Base-by-base conservation (phyloP, 2,797 vertebrate species). In the Eptatretus atami region DNA sequence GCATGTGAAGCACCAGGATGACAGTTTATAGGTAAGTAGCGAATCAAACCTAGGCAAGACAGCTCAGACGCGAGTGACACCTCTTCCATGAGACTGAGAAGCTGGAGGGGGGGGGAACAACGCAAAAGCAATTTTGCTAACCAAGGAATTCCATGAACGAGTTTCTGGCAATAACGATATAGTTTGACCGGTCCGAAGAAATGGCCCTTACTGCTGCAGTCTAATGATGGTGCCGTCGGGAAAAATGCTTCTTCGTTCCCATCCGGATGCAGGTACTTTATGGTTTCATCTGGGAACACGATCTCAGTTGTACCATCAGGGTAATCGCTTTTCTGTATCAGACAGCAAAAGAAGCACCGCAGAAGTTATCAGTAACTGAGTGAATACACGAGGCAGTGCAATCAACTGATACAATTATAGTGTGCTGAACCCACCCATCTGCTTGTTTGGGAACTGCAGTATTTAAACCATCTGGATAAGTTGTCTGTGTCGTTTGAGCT, bases 261-360 rank as follows among this genome's bases (percentile, higher is more conserved):
- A 52, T 83, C 76, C 1, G 77, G 78, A 67, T 80, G 81, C 67
- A 98, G 73, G 8, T 76, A 86, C 74, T 93, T 94, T 13, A 93
- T 73, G 0, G 82, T 92, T 72, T 88, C 86, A 70, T 98, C 84
- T 13, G 90, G 82, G 70, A 92, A 98, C 1, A 76, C 82, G 70
- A 98, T 93, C 75, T 96, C 87, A 71, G 94, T 95, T 55, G 75
- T 83, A 54, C 92, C 92, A 52, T 87, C 83, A 52, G 83, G 80
- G 66, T 83, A 96, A 71, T 84, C n/a, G 84, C 66, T 90, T 98
- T 69, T 98, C 90, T 98, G 73, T 1, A 67, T 44, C 31, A 44
- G 31, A 8, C 31, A 44, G 31, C 4, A 44, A 44, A 44, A 44
- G 4, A 44, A 44, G 31, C 4, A 44, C 31, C 31, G 31, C 31